Evolutionary conservation across 2,113 vertebrate genomes (phyloP).

Genomic region (Orthonyx spaldingii): DNA sequence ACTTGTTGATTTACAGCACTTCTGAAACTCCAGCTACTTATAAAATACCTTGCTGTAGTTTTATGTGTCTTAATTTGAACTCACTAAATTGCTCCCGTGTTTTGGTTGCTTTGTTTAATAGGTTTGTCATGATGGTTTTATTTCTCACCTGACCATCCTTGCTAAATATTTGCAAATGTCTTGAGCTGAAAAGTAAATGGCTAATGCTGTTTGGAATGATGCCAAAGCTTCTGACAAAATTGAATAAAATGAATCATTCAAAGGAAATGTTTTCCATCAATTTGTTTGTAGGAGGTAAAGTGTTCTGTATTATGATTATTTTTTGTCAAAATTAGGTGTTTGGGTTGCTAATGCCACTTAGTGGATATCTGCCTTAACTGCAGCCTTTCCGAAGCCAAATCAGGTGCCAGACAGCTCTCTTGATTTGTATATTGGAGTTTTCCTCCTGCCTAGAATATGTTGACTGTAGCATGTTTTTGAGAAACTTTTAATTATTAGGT

Average conservation of each 20-base stretch:
- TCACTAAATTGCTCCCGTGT: neutral
- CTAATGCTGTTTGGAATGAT: neutral
- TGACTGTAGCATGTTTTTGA: neutral
- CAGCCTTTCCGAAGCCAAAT: slow-evolving; percentile 4
- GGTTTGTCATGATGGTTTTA: neutral
- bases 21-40: neutral
- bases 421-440: neutral
- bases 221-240: neutral
- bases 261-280: neutral
- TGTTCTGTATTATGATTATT: neutral
- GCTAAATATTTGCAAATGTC: neutral
- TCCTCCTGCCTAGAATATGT: neutral
- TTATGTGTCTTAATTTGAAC: neutral
- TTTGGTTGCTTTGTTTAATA: neutral
- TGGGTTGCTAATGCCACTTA: slow-evolving; percentile 60
- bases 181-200: neutral
- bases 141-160: neutral
- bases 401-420: neutral
- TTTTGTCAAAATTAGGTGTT: neutral
- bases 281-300: neutral
- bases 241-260: neutral
- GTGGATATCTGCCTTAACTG: slow-evolving; percentile 61
- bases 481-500: neutral
- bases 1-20: neutral
- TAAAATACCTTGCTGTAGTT: neutral